A percentile compares a stretch with the other conserved stretches of the same genome.
These are phyloP conservation scores for Anguilla rostrata DNA, from an alignment of 2,113 vertebrate genomes.

Conservation along the genomic window DNA sequence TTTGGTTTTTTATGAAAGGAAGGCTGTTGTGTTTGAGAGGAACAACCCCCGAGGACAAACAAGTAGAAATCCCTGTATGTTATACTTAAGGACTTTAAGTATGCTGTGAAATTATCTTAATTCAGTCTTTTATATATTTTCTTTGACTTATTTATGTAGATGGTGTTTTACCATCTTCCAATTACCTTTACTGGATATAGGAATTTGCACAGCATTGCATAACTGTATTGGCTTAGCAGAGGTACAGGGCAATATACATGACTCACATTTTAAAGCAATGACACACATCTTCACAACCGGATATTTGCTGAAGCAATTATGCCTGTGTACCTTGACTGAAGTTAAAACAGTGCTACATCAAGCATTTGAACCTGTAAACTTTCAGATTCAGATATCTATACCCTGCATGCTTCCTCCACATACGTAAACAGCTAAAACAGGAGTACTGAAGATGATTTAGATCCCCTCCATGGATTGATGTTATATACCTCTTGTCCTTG, in stretches of 20 bases:
- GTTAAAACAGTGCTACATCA: not conserved
- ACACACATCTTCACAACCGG: not conserved
- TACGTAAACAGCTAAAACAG: not conserved
- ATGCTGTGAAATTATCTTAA: conserved; percentile 21
- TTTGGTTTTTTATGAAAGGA: conserved; percentile 21
- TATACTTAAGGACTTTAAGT: conserved; percentile 17
- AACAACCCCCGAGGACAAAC: conserved; percentile 12
- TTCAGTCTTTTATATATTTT: conserved; percentile 32
- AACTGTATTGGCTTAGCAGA: not conserved
- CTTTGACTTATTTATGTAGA: conserved; percentile 40
- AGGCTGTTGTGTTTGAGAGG: conserved; percentile 1
- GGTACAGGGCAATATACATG: not conserved
- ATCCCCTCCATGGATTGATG: too few species aligned
- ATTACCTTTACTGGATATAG: conserved; percentile 40
- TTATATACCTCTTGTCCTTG: not conserved
- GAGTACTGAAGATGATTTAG: not conserved
- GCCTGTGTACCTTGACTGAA: not conserved
- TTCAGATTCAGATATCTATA: not conserved
- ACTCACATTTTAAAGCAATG: not conserved
- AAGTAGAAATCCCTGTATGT: not conserved
- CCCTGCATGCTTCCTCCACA: not conserved
- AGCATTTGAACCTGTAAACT: not conserved
- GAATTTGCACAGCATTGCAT: conserved; percentile 11
- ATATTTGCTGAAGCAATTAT: not conserved
- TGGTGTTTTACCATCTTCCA: conserved; percentile 36